Conservation (phyloP, 2,888 invertebrate genomes). For the Drosophila neonasuta region DNA sequence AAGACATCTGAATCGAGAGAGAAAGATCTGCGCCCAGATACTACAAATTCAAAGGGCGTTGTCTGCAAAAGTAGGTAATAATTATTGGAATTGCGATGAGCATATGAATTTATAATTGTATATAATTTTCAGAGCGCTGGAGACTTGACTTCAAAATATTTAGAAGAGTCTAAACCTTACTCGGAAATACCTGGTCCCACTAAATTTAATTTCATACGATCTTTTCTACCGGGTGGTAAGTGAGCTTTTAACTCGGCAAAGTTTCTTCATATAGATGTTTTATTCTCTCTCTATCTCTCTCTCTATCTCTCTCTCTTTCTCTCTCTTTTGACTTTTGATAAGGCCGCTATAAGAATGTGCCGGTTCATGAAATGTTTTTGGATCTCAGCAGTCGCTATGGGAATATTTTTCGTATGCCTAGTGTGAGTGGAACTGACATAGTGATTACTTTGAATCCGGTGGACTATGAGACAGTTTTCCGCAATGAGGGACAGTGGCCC, state of each 20-base stretch:
- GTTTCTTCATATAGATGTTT: conserved; percentile 1
- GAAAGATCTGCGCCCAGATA: conserved; percentile 29
- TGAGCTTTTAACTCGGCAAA: conserved; percentile 20
- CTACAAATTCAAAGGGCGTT: conserved; percentile 22
- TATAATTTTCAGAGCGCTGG: conserved; percentile 21
- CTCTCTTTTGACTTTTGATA: conserved; percentile 11
- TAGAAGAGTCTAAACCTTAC: conserved; percentile 70
- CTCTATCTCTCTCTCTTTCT: not conserved
- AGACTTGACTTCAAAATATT: not conserved
- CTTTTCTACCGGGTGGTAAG: conserved; percentile 76
- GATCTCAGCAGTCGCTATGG: conserved; percentile 78
- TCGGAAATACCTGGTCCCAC: conserved; percentile 74
- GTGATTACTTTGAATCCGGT: conserved; percentile 83
- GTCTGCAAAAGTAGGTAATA: conserved; percentile 30
- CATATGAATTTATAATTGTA: not conserved
- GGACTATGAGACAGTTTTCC: conserved; percentile 83
- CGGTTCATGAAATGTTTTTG: conserved; percentile 60
- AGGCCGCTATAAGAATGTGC: conserved; percentile 58
- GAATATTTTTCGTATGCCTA: conserved; percentile 81
- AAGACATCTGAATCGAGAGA: conserved; percentile 27
- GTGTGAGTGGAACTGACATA: conserved; percentile 75
- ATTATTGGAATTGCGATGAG: not conserved
- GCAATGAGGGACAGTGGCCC: conserved; percentile 83
- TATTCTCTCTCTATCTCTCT: not conserved
- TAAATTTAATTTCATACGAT: conserved; percentile 60